Evolutionary conservation across 1,140 invertebrate genomes (phyloP), one percentile per base, ranked within the genome.

Genomic region (Microvelia longipes): DNA sequence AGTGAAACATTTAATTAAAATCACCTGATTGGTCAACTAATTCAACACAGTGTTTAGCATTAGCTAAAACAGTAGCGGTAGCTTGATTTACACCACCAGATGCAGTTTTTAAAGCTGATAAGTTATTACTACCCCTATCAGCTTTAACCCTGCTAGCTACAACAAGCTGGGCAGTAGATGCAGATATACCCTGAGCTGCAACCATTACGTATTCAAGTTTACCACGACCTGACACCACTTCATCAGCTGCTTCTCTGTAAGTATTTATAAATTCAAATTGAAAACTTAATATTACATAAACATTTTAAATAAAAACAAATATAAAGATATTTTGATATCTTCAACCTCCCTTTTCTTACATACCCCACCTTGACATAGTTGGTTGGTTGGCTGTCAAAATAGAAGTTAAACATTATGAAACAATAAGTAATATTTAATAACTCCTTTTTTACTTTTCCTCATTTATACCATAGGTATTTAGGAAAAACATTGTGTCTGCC

Each of bases 161-260:
- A 25, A 98, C 96, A 65, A 99, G 82, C 80, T 98, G 96, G 35
- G 95, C 94, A 2, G 96, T 98, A 73, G 92, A 94, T 2, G 95
- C 97, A 5, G 94, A 93, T 73, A 99, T 98, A 76, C 97, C 94
- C 81, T 98, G 94, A 25, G 96, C 95, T 28, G 95, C 95, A 2
- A 96, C 97, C 69, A 98, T 91, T 26, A 99, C 81, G 75, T 94
- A 89, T 77, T 97, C 94, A 77, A 97, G 89, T 77, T 96, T 96
- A 0, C 91, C 93, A 71, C 90, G 85, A 25, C 89, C 90, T 67
- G 84, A 85, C 27, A 98, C 91, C 15, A 95, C 91, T 80, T 93
- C 92, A 81, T 98, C 95, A 24, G 96, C 95, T 25, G 93, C 90
- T 76, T 92, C 89, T 65, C 93, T 96, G 76, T 62, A 79, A 79